These are phyloP conservation scores for Polia nebulosa DNA, from an alignment of 2,888 invertebrate genomes.

Conservation along the genomic window DNA sequence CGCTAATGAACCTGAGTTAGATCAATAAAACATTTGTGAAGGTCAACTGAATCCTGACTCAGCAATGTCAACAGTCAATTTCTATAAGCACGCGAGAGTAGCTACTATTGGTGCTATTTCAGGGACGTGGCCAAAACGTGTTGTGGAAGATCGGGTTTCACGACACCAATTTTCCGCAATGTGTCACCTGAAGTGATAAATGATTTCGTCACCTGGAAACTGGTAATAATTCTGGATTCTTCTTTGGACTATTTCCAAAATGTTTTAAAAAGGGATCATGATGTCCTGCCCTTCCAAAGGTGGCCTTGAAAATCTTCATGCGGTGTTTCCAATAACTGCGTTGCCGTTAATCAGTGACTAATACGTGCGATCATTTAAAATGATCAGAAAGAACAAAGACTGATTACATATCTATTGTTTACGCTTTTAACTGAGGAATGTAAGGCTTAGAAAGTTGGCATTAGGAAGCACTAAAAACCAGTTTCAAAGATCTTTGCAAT, in stretches of 20 bases:
- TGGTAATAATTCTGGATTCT: conserved; percentile 25
- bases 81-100: conserved; percentile 45
- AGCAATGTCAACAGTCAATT: conserved; percentile 50
- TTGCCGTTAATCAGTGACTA: conserved; percentile 44
- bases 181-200: conserved; percentile 27
- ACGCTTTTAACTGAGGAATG: conserved; percentile 19
- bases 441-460: conserved; percentile 8
- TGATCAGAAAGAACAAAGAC: conserved; percentile 53
- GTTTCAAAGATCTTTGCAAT: not conserved
- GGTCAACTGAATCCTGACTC: conserved; percentile 62
- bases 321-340: conserved; percentile 11
- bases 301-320: conserved; percentile 23
- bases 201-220: conserved; percentile 25
- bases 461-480: conserved; percentile 11
- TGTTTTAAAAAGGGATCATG: conserved; percentile 3
- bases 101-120: conserved; percentile 21
- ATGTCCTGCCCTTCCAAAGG: conserved; percentile 14
- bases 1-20: conserved; percentile 50
- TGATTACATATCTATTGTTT: conserved; percentile 42
- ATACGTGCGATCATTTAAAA: conserved; percentile 36
- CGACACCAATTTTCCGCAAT: conserved; percentile 17
- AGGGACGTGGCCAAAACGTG: conserved; percentile 12
- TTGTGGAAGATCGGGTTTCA: conserved; percentile 23
- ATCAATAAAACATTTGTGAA: conserved; percentile 65
- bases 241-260: conserved; percentile 43